Base-by-base conservation (phyloP, 2,113 vertebrate species). In the Trichomycterus rosablanca region DNA sequence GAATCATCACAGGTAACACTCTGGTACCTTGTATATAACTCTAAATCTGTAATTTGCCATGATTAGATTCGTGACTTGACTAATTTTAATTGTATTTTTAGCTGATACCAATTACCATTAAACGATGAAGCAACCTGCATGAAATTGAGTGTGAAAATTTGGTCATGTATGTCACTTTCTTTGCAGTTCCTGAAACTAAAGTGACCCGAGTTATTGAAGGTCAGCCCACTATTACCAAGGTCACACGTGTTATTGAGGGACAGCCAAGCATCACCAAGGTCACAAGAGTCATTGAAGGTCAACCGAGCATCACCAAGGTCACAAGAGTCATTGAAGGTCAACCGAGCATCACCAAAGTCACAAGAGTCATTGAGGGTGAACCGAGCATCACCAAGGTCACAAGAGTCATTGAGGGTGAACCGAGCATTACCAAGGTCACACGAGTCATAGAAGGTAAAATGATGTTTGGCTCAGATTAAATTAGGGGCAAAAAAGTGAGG, bases 391-490 rank as follows among this genome's bases (percentile, higher is more conserved):
- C 77, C 30, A 80, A 80, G 32, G 71, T 80, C 0, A 81, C 80
- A 1, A 74, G 79, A 2, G 63, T 84, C 9, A 67, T 80, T 1
- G 34, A 74, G 20, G 42, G 61, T 1, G 30, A 68, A 0, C 50
- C 72, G 1, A 2, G 10, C 3, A 0, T 63, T 7, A 74, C 2
- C 1, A 68, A 24, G 11, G 53, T 80, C 0, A 87, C 55, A 84
- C 84, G 82, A 61, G 68, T 89, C 48, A 80, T 88, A 58, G 81
- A 90, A 78, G 83, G 81, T 20, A 65, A 89, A 23, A n/a, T 11
- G 12, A 3, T 1, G 8, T 53, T n/a, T 53, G 2, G n/a, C 11
- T 7, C 5, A 3, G 9, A 12, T 52, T 49, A 14, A 26, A 15
- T 46, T 12, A 2, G n/a, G n/a, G n/a, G n/a, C n/a, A n/a, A n/a